Evolutionary conservation across 2,797 vertebrate genomes (phyloP), one percentile per base, ranked within the genome.

Genomic region (Xerus rutilus): DNA sequence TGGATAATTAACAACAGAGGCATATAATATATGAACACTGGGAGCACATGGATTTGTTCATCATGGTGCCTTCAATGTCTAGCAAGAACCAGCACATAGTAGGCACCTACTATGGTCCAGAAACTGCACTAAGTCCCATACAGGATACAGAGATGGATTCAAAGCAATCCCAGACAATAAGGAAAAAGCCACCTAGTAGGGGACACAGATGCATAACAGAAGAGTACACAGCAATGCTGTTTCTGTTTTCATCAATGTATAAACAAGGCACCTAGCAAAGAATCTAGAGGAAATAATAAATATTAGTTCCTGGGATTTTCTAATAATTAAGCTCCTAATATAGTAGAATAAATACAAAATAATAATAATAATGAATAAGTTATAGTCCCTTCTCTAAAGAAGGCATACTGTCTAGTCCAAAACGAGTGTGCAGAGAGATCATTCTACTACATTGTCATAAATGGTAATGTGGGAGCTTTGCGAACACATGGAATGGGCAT

Each of bases 301-400:
- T 30, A 92, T 10, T 39, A 15, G 17, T 82, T 30, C 43, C 78
- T 47, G 1, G 47, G 20, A 20, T 30, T 5, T 57, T 88, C 52
- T 49, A 92, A 39, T 49, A 87, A 83, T 72, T 86, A 82, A 86
- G 67, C 5, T 84, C 43, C 5, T 78, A 62, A 35, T 65, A 69
- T 3, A 57, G 77, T 18, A 70, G 39, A n/a, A 54, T 45, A 64
- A 77, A 28, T 13, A 83, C 12, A 79, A 14, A 83, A 74, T 59
- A 78, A 94, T 39, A 90, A 62, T 73, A 85, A 74, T 8, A 21
- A 10, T 92, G 35, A 87, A 54, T 59, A 74, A 86, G n/a, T 83
- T 25, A 1, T 5, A 79, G 57, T 20, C 30, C 14, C 49, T 43
- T 13, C 12, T 69, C 23, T 73, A 73, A 67, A 57, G n/a, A 64